Evolutionary conservation across 2,888 invertebrate genomes (phyloP).

Genomic region (Parelbella ahira): DNA sequence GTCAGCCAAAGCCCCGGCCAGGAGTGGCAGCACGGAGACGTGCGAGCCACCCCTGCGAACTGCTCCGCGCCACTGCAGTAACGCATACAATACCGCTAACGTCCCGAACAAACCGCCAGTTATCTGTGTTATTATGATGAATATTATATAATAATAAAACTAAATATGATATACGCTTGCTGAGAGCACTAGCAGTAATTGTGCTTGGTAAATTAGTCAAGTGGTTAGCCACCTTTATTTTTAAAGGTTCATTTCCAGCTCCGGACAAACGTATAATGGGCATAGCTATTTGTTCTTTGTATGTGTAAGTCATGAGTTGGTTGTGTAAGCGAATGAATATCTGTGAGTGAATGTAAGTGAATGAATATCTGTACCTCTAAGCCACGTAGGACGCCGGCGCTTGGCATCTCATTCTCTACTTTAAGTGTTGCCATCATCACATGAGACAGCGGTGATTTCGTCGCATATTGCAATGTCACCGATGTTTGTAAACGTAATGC

Average conservation of each 20-base stretch:
- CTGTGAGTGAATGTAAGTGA: too few relatives aligned
- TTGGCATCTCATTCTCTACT: conserved; percentile 55
- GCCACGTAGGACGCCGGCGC: conserved; percentile 53
- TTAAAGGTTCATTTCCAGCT: too few relatives aligned
- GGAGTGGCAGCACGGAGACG: conserved; percentile 45
- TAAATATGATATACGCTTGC: too few relatives aligned
- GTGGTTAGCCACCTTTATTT: too few relatives aligned
- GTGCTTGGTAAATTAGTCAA: too few relatives aligned
- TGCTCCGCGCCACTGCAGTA: conserved; percentile 56
- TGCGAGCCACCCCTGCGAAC: conserved; percentile 52
- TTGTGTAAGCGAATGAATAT: too few relatives aligned
- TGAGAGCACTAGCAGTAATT: too few relatives aligned
- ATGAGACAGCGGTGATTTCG: conserved; percentile 38
- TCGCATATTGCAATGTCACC: conserved; percentile 49
- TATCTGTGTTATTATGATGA: too few relatives aligned
- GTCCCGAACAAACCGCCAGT: conserved; percentile 56
- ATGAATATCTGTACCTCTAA: conserved; percentile 60
- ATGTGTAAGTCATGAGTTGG: too few relatives aligned
- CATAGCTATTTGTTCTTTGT: too few relatives aligned
- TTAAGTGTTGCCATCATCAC: conserved; percentile 41
- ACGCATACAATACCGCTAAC: conserved; percentile 46
- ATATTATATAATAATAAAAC: too few relatives aligned
- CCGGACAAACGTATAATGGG: too few relatives aligned
- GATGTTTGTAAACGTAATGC: conserved; percentile 42
- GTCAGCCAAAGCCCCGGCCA: conserved; percentile 52